Base-by-base conservation (phyloP, 2,797 vertebrate species). In the Cottoperca gobio region DNA sequence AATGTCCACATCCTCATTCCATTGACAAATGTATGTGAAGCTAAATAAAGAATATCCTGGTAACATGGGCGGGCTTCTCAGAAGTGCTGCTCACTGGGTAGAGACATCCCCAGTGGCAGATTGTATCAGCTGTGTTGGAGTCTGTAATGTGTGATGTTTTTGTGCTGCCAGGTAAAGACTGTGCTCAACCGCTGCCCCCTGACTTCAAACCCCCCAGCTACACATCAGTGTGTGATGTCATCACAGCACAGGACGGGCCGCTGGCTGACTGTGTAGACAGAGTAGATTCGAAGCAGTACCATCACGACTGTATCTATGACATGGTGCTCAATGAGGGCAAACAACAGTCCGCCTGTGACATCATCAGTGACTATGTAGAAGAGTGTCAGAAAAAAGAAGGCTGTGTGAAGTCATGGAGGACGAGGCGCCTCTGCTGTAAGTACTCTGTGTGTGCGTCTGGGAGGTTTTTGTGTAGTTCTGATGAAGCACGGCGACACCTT, bases 361-460 rank as follows among this genome's bases (percentile, higher is more conserved):
- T 68, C 72, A 79, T 83, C 62, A 75, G 61, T 6, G 40, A 23
- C 45, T 83, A 79, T 7, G 76, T 72, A 17, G 71, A 63, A 9
- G 57, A 83, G 9, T 83, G 81, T 58, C 81, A 79, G 67, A 28
- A 37, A 9, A 8, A 31, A 3, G 67, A 40, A 28, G 81, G 71
- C 57, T 23, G 17, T 11, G 67, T 83, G 31, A 83, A 48, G 58
- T 2, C 33, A 6, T 83, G 81, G 81, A 75, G 81, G 52, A 79
- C 50, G 0, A 62, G 35, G 35, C 12, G 4, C 2, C 10, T 78
- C 43, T 79, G 81, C 46, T 62, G 81, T 83, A 42, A 79, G 79
- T 73, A 4, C 7, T 26, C 1, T 8, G 1, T 61, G 31, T 33
- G 31, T 33, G 31, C 33, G 31, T 31, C 40, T 37, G 6, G 13